Evolutionary conservation across 2,888 invertebrate species (phyloP).

Genomic region (Sarcophaga caerulescens): DNA sequence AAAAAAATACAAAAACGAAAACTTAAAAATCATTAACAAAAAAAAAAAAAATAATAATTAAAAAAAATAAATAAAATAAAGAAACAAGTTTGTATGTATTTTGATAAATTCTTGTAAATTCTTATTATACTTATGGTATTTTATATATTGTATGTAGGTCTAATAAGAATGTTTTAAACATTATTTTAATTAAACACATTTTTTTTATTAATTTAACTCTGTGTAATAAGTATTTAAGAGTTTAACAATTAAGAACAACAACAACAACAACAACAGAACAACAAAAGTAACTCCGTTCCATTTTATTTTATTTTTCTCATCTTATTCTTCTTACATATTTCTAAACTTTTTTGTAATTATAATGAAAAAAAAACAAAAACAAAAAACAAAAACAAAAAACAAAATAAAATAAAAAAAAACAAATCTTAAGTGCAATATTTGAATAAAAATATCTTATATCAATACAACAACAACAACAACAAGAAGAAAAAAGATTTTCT

Average conservation of each 20-base stretch:
- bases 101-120: conserved; percentile 57
- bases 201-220: conserved; percentile 56
- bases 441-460: conserved; percentile 63
- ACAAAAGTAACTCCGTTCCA: conserved; percentile 62
- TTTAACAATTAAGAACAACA: conserved; percentile 53
- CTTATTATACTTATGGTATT: conserved; percentile 57
- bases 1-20: background rate
- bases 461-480: conserved; percentile 41
- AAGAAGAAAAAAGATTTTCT: background rate
- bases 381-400: background rate
- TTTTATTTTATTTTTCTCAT: conserved; percentile 45
- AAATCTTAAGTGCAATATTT: conserved; percentile 65
- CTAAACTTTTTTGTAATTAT: conserved; percentile 52
- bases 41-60: background rate
- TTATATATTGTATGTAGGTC: conserved; percentile 20
- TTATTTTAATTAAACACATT: conserved; percentile 25
- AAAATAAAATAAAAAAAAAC: background rate
- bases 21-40: background rate
- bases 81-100: conserved; percentile 57
- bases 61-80: background rate
- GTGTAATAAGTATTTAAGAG: conserved; percentile 62
- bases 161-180: conserved; percentile 60
- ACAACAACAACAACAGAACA: conserved; percentile 18
- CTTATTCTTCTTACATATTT: conserved; percentile 57
- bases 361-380: conserved; percentile 30